Percentiles rank a stretch among this genome's conserved stretches.
Conservation (phyloP, 2,113 vertebrate genomes). For the Lampris megalopsis region DNA sequence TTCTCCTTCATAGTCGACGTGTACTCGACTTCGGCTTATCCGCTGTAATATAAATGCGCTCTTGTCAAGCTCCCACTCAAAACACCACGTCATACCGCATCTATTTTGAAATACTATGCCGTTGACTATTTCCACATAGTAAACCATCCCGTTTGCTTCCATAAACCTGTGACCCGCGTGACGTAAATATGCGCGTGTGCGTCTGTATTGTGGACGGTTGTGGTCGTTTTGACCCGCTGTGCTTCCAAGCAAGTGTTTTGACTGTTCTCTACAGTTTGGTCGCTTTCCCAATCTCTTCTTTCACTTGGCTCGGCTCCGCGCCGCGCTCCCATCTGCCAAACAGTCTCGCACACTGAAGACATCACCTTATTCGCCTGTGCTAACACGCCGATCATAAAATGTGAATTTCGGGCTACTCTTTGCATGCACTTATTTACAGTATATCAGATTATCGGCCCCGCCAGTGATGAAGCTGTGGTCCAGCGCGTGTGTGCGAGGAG, state of each 20-base stretch:
- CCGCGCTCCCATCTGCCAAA: conserved; percentile 47
- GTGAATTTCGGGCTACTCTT: conserved; percentile 26
- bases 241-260: conserved; percentile 51
- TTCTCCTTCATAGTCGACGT: conserved; percentile 12
- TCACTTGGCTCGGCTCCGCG: conserved; percentile 36
- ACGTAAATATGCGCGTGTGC: conserved; percentile 23
- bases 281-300: conserved; percentile 29
- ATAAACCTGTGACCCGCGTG: conserved; percentile 38
- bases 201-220: conserved; percentile 37
- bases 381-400: conserved; percentile 34
- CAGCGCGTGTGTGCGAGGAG: conserved; percentile 14
- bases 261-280: conserved; percentile 51
- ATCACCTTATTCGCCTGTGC: conserved; percentile 28
- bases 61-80: conserved; percentile 54
- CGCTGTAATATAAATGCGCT: conserved; percentile 21
- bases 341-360: conserved; percentile 40
- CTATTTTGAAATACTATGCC: conserved; percentile 53
- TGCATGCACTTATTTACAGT: conserved; percentile 38
- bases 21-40: conserved; percentile 14
- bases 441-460: conserved; percentile 15
- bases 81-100: conserved; percentile 35
- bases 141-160: conserved; percentile 49
- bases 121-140: conserved; percentile 48
- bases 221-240: conserved; percentile 45
- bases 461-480: conserved; percentile 3